Percentiles rank a stretch among this genome's conserved stretches.
phyloP scores from a whole-genome alignment of 2,113 vertebrate species.

The Brachyistius frenatus region DNA sequence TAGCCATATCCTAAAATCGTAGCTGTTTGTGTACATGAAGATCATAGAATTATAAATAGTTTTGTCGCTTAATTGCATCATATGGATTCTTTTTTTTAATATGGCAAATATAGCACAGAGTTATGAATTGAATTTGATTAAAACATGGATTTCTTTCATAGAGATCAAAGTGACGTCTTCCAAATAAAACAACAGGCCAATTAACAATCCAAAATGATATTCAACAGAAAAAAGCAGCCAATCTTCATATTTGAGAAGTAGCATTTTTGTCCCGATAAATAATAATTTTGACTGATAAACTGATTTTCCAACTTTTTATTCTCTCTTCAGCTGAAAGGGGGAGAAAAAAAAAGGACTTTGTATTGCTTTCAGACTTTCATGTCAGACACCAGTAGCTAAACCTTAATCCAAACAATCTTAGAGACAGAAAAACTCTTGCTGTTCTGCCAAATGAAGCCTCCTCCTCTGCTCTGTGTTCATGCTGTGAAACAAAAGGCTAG shows the following conservation, averaged over 20 bases:
- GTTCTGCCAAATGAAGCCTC: constrained; percentile 58
- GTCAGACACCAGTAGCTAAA: constrained; percentile 50
- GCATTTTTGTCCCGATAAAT: background rate
- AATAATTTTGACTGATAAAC: background rate
- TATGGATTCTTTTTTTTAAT: too few relatives aligned
- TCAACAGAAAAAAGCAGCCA: background rate
- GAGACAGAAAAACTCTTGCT: constrained; percentile 41
- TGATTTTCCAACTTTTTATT: constrained; percentile 4
- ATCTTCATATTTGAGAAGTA: background rate
- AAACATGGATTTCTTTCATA: too few relatives aligned
- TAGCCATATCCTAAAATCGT: too few relatives aligned
- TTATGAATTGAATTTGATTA: too few relatives aligned
- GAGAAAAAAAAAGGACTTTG: background rate
- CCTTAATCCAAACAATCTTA: constrained; percentile 50
- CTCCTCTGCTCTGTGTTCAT: constrained; percentile 64
- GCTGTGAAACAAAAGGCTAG: constrained; percentile 76
- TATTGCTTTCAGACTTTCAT: constrained; percentile 22
- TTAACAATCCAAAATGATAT: too few relatives aligned
- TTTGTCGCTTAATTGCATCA: too few relatives aligned
- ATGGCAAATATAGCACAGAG: too few relatives aligned
- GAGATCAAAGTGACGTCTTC: too few relatives aligned
- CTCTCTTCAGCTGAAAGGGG: background rate
- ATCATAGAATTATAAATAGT: too few relatives aligned
- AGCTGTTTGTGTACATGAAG: too few relatives aligned
- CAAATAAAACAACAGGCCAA: too few relatives aligned